phyloP scores from a whole-genome alignment of 2,888 invertebrate genomes.

The Protonemura montana region DNA sequence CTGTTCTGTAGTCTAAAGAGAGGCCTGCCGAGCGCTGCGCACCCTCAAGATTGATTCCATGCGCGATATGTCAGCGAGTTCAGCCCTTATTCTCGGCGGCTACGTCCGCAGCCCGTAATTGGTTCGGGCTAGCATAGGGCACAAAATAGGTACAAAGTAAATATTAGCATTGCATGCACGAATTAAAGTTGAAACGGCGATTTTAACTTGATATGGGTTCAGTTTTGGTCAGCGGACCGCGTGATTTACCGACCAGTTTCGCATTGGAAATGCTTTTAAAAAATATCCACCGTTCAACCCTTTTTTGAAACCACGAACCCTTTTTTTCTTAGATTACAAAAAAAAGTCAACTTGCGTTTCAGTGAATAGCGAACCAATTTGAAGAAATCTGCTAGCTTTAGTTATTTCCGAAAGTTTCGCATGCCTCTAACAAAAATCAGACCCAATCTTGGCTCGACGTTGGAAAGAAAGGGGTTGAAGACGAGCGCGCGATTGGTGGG shows the following conservation, averaged over 20 bases:
- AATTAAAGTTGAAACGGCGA: background rate
- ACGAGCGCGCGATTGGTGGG: background rate
- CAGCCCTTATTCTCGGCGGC: too few species aligned
- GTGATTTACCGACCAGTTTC: background rate
- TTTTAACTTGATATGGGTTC: background rate
- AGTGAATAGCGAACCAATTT: background rate
- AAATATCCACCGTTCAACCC: background rate
- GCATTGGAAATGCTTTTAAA: background rate
- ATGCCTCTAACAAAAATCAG: background rate
- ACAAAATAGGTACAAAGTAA: background rate
- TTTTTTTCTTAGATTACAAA: background rate
- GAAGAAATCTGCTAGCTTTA: slow-evolving; percentile 12
- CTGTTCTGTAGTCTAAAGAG: too few species aligned
- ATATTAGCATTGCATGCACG: background rate
- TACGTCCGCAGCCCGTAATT: too few species aligned
- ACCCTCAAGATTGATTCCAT: too few species aligned
- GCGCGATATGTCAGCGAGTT: too few species aligned
- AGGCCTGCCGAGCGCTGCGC: too few species aligned
- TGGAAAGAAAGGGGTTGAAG: background rate
- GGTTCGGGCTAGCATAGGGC: background rate
- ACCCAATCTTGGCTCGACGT: background rate
- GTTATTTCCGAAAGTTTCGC: background rate
- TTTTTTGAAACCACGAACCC: background rate
- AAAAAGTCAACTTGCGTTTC: background rate
- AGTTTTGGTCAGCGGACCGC: background rate